Percentiles rank a stretch among this genome's conserved stretches.
These are phyloP conservation scores for Maccullochella peelii DNA, from an alignment of 2,113 vertebrate species.

Conservation along the genomic window DNA sequence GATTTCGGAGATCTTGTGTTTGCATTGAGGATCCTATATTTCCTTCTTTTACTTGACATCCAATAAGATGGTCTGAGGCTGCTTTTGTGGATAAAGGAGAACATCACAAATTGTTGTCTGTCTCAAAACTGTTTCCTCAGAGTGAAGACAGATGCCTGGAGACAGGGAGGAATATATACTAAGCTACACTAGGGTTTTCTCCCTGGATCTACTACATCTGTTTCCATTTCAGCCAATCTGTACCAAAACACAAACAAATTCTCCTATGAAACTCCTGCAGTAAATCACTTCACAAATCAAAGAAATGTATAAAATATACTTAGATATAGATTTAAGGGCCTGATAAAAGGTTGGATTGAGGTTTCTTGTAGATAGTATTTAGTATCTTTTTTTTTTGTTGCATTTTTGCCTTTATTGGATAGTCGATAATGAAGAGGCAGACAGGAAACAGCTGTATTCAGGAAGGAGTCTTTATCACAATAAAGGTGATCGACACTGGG, in stretches of 20 bases:
- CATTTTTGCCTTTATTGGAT: neutral
- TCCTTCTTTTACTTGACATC: constrained; percentile 13
- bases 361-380: neutral
- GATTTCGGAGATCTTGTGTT: constrained; percentile 12
- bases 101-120: neutral
- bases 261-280: neutral
- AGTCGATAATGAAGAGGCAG: neutral
- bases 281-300: neutral
- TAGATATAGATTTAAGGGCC: no score
- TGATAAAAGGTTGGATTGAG: no score
- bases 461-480: neutral
- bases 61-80: neutral
- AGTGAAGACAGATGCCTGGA: neutral
- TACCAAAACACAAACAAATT: neutral
- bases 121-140: neutral
- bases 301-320: no score
- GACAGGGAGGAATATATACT: neutral
- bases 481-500: neutral
- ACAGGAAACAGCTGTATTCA: neutral
- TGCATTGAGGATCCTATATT: constrained; percentile 6
- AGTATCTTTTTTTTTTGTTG: no score
- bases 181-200: neutral
- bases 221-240: neutral
- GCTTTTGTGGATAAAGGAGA: neutral
- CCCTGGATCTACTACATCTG: neutral